Base-by-base conservation (phyloP, 2,888 invertebrate genomes). In the Pycnomerus fuliginosus region DNA sequence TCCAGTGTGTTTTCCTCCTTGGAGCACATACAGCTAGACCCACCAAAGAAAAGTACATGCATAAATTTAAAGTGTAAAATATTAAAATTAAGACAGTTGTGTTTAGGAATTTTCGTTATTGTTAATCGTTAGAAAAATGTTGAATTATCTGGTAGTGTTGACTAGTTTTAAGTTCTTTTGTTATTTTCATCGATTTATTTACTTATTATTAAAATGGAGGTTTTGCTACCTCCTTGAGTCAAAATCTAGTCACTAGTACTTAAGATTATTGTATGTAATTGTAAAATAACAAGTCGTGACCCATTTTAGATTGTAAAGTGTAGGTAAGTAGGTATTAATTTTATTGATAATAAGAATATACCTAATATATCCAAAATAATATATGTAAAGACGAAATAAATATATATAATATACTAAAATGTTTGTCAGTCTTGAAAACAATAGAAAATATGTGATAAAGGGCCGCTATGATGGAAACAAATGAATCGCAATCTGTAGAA, bases 1-100 rank as follows among this genome's bases (percentile, higher is more conserved):
- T 35, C 11, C 34, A 10, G 14, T 46, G 46, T 46, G 41, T 37
- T 41, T 41, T 29, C 10, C 16, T 23, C 22, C 2, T 30, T 27
- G 23, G 43, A 34, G 25, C 48, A 48, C 42, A 44, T 36, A 40
- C 48, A 37, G 48, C 50, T 50, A 50, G 50, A 27, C 32, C 43
- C 44, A 50, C 50, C 50, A 50, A 50, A 50, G 50, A 50, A 14
- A 41, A 48, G 42, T 49, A 49, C 38, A 49, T 41, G 37, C n/a
- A 42, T 38, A 40, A 33, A 10, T 7, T 45, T 34, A 24, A 30
- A 41, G 22, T 20, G 16, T 34, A 25, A 38, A 35, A 16, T 13
- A 35, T 32, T 41, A 31, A 27, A 37, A 40, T n/a, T n/a, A n/a
- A n/a, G n/a, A n/a, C n/a, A 37, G 23, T 2, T 28, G 31, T 15